These are phyloP conservation scores for Plodia interpunctella DNA, from an alignment of 1,140 invertebrate species.

Conservation along the genomic window DNA sequence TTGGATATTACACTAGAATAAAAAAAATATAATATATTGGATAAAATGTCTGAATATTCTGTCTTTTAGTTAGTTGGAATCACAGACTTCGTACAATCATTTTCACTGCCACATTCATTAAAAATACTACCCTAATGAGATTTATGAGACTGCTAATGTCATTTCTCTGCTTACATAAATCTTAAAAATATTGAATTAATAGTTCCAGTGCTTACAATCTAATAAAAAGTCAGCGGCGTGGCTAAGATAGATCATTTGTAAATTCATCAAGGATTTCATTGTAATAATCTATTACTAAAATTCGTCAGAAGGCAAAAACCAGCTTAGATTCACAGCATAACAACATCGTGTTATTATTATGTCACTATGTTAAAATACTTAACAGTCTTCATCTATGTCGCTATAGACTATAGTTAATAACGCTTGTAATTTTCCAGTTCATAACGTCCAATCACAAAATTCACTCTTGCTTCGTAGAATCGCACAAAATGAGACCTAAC, in stretches of 20 bases:
- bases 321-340: conserved; percentile 1
- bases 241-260: not conserved
- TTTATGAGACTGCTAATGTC: not conserved
- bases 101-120: not conserved
- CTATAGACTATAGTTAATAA: too few relatives aligned
- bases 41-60: not conserved
- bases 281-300: not conserved
- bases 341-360: conserved; percentile 5
- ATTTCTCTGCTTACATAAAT: not conserved
- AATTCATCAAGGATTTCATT: not conserved
- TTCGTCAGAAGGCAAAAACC: not conserved
- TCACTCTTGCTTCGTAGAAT: not conserved
- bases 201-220: not conserved
- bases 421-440: conserved; percentile 12
- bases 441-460: not conserved
- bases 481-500: conserved; percentile 24
- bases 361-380: conserved; percentile 3
- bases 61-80: not conserved
- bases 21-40: not conserved
- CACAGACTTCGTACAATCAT: not conserved
- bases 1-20: not conserved
- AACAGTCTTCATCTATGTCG: not conserved
- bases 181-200: not conserved
- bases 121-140: not conserved
- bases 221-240: not conserved